A percentile compares a stretch with the other conserved stretches of the same genome.
Conservation (phyloP, 2,797 vertebrate species). For the Zonotrichia albicollis region DNA sequence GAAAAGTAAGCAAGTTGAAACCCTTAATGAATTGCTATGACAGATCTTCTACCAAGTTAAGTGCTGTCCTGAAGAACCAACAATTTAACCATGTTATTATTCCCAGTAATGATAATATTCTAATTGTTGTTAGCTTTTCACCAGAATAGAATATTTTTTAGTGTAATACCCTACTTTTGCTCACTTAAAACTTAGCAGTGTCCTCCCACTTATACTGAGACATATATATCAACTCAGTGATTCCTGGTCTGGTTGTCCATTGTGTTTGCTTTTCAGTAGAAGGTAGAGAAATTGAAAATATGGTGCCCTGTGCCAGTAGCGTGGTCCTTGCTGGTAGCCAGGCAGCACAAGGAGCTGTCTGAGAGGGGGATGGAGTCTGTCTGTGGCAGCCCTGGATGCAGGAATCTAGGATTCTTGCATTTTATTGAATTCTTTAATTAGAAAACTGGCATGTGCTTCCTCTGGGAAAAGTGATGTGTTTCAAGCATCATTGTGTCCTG, state of each 20-base stretch:
- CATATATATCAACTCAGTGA: accelerated
- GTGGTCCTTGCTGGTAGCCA: background rate
- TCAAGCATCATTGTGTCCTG: background rate
- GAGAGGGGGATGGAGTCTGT: background rate
- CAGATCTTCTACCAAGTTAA: background rate
- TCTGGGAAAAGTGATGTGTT: background rate
- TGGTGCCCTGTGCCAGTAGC: background rate
- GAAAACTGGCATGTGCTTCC: background rate
- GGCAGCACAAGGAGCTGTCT: background rate
- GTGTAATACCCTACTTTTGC: background rate
- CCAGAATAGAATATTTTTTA: background rate
- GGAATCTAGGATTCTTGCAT: background rate
- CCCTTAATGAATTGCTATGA: background rate
- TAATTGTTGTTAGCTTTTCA: background rate
- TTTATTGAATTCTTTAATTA: background rate
- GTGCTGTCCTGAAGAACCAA: background rate
- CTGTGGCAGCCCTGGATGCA: background rate
- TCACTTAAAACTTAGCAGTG: background rate
- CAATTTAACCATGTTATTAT: background rate
- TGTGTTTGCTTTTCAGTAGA: background rate
- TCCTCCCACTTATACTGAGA: background rate
- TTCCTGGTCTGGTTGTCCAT: background rate
- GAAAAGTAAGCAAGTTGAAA: background rate
- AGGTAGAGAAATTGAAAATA: background rate
- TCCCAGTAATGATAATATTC: background rate